Conservation (phyloP, 2,113 vertebrate genomes). For the Anguilla rostrata region DNA sequence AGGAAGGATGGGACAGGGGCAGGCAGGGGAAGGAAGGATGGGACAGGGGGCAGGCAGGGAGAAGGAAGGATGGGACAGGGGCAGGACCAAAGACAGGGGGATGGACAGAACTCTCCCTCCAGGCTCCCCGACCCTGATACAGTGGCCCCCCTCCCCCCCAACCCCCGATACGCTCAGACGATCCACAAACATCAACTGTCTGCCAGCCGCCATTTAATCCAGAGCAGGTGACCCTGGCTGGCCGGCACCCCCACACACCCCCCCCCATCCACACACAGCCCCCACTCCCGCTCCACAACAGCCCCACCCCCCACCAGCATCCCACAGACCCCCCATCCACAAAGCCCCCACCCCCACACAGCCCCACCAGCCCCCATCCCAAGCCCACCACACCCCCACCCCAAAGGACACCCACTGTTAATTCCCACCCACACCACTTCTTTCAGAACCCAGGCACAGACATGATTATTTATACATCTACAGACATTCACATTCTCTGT, state of each 20-base stretch:
- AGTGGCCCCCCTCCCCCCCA: not conserved
- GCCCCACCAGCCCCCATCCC: slow-evolving; percentile 30
- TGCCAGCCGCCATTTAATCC: slow-evolving; percentile 65
- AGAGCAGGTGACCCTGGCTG: slow-evolving; percentile 71
- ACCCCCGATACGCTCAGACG: slow-evolving; percentile 61
- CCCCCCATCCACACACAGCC: too few species aligned
- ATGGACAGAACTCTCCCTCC: slow-evolving; percentile 53
- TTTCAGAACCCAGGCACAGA: slow-evolving; percentile 37
- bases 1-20: too few species aligned
- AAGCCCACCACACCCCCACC: too few species aligned
- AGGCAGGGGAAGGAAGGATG: too few species aligned
- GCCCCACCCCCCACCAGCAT: too few species aligned
- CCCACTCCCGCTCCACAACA: too few species aligned
- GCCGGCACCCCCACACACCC: slow-evolving; percentile 53
- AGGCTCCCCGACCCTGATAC: slow-evolving; percentile 22
- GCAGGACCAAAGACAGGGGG: slow-evolving; percentile 32
- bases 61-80: too few species aligned
- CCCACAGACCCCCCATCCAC: slow-evolving; percentile 34
- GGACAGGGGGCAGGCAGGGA: too few species aligned
- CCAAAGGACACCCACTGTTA: slow-evolving; percentile 1
- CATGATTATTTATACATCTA: not conserved
- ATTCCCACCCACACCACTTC: too few species aligned
- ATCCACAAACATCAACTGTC: slow-evolving; percentile 74
- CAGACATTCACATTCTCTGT: not conserved
- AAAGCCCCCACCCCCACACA: too few species aligned